Evolutionary conservation across 2,888 invertebrate genomes (phyloP), one percentile per base, ranked within the genome.

Genomic region (Camponotus fellah): DNA sequence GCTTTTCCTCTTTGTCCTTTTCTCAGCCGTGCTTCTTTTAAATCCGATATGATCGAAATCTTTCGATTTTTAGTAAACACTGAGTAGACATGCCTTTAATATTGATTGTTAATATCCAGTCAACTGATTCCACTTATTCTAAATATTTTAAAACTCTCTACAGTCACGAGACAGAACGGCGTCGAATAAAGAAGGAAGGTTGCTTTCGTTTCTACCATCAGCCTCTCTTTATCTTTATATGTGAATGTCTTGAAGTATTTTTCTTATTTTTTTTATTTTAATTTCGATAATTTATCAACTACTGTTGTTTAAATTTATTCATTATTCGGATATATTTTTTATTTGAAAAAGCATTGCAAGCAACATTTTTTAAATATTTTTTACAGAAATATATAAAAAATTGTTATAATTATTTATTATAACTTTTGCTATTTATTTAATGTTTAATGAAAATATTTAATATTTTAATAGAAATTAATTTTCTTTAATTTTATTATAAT

Each of bases 121-220:
- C 60, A 66, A 84, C 71, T 49, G 80, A 75, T 77, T 66, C 53
- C 69, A 60, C 34, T 91, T 89, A 88, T 84, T 87, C 84, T 92
- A 89, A 92, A 92, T 92, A 91, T 89, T 91, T 91, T 88, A 91
- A 87, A 87, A 79, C 68, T 77, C 81, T 79, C 69, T 72, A 40
- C 79, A 79, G 74, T 37, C 21, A 80, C 71, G 71, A 79, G 62
- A 86, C 53, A 43, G 32, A 40, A 64, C 40, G 64, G 64, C 74
- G 64, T 82, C 56, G 62, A 75, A 56, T 60, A 46, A 43, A n/a
- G 37, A 79, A 49, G 58, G 14, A 69, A 60, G 8, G 9, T 60
- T 62, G 37, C 26, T 62, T 80, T 49, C 60, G 26, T 65, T 21
- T 46, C 46, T 26, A 32, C 26, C 14, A 40, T 14, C 9, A 34